phyloP scores from a whole-genome alignment of 2,113 vertebrate genomes.

The Heterotilapia buettikoferi region DNA sequence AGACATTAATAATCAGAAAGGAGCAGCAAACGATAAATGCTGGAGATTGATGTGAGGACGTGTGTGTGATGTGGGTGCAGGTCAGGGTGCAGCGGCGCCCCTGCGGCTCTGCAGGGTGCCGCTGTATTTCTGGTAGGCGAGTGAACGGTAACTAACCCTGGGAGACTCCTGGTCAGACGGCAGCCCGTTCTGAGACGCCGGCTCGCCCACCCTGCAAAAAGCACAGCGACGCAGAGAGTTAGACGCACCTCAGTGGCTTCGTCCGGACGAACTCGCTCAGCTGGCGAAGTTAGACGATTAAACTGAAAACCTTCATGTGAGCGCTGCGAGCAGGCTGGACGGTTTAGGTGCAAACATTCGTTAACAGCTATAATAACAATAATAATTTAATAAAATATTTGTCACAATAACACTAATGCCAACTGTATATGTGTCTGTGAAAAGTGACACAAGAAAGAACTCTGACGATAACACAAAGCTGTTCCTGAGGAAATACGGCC shows the following conservation, averaged over 20 bases:
- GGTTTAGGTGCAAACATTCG: rapidly evolving
- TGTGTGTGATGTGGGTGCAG: not conserved
- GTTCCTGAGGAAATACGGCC: rapidly evolving
- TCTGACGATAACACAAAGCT: not conserved
- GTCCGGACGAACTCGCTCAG: rapidly evolving
- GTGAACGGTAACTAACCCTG: conserved; percentile 98
- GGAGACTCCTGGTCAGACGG: conserved; percentile 90
- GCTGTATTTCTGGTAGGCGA: conserved; percentile 93
- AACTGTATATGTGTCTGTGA: rapidly evolving
- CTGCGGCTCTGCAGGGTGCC: conserved; percentile 91
- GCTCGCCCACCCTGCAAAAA: conserved; percentile 75
- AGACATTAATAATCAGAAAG: not conserved
- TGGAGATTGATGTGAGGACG: not conserved
- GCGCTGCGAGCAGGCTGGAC: not conserved
- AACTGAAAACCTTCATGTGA: not conserved
- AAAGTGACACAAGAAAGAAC: not conserved
- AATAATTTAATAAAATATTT: not conserved
- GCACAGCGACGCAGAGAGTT: not conserved
- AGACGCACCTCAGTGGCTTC: rapidly evolving
- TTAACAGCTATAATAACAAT: not conserved
- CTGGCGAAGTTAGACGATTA: not conserved
- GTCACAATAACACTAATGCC: not conserved
- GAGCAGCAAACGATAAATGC: not conserved
- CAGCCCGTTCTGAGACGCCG: conserved; percentile 87
- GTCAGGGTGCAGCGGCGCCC: conserved; percentile 66